A percentile compares a stretch with the other conserved stretches of the same genome.
phyloP scores from a whole-genome alignment of 2,113 vertebrate genomes.

The Tinamus guttatus region DNA sequence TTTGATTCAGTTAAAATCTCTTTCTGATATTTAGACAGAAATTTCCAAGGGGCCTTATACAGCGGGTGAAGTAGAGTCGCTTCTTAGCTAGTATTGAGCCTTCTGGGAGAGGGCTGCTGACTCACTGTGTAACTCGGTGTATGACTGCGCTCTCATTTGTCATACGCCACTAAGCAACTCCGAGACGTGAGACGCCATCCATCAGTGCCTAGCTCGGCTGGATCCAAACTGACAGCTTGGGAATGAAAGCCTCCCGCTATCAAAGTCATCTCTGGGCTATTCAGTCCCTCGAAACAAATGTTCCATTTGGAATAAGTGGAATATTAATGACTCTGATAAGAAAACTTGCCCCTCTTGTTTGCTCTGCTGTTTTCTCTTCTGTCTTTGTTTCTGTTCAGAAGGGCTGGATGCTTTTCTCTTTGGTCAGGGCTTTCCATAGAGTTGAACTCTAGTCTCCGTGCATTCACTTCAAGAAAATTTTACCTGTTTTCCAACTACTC shows the following conservation, averaged over 20 bases:
- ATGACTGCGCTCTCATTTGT: slow-evolving; percentile 59
- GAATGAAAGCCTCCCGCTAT: slow-evolving; percentile 63
- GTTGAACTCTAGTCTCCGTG: background rate
- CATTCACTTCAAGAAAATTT: background rate
- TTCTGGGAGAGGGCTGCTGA: slow-evolving; percentile 60
- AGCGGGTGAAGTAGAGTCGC: background rate
- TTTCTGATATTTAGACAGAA: background rate
- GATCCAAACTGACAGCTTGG: slow-evolving; percentile 55
- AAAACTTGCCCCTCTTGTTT: background rate
- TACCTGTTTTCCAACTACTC: background rate
- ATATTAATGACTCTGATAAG: slow-evolving; percentile 20
- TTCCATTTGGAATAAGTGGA: slow-evolving; percentile 28
- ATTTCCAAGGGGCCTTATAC: slow-evolving; percentile 19
- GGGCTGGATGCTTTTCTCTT: background rate
- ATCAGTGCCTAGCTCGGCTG: slow-evolving; percentile 48
- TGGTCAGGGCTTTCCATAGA: background rate
- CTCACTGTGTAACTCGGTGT: slow-evolving; percentile 57
- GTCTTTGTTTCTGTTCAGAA: background rate
- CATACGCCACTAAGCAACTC: slow-evolving; percentile 23
- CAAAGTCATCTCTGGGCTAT: slow-evolving; percentile 53
- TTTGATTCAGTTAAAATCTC: slow-evolving; percentile 21
- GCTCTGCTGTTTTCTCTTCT: background rate
- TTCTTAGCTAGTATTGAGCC: slow-evolving; percentile 64
- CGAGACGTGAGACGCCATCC: slow-evolving; percentile 56
- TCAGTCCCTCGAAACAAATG: background rate